phyloP scores from a whole-genome alignment of 1,140 invertebrate genomes.

The Pseudomyrmex cubaensis region DNA sequence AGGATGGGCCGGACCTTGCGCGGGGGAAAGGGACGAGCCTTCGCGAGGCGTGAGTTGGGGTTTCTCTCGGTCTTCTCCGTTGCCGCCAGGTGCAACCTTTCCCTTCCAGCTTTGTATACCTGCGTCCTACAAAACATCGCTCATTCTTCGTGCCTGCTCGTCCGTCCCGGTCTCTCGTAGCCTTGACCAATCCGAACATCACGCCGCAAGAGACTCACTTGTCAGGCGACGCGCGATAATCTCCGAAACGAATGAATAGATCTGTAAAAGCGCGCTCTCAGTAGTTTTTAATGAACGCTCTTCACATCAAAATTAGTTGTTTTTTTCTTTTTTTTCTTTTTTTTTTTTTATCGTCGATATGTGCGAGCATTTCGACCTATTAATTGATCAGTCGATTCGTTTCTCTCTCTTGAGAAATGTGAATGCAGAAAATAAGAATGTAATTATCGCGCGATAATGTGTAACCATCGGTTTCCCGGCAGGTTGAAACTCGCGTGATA shows the following conservation, averaged over 20 bases:
- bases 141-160: slow-evolving; percentile 44
- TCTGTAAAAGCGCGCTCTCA: slow-evolving; percentile 7
- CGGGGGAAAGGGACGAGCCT: slow-evolving; percentile 10
- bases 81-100: slow-evolving; percentile 63
- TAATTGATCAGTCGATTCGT: neutral
- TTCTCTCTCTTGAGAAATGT: neutral
- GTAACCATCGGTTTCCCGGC: too few relatives aligned
- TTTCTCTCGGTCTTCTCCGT: neutral
- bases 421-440: neutral
- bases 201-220: slow-evolving; percentile 3
- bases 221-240: slow-evolving; percentile 31
- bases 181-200: slow-evolving; percentile 46
- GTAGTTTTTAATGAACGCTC: slow-evolving; percentile 14
- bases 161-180: neutral
- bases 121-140: slow-evolving; percentile 42
- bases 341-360: too few relatives aligned
- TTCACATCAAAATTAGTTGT: neutral
- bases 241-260: slow-evolving; percentile 21
- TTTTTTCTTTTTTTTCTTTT: too few relatives aligned
- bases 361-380: neutral
- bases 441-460: too few relatives aligned
- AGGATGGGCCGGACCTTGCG: neutral
- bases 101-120: slow-evolving; percentile 58
- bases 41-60: slow-evolving; percentile 65
- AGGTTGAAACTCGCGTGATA: neutral